Conservation (phyloP, 2,113 vertebrate species). For the Neoarius graeffei region DNA sequence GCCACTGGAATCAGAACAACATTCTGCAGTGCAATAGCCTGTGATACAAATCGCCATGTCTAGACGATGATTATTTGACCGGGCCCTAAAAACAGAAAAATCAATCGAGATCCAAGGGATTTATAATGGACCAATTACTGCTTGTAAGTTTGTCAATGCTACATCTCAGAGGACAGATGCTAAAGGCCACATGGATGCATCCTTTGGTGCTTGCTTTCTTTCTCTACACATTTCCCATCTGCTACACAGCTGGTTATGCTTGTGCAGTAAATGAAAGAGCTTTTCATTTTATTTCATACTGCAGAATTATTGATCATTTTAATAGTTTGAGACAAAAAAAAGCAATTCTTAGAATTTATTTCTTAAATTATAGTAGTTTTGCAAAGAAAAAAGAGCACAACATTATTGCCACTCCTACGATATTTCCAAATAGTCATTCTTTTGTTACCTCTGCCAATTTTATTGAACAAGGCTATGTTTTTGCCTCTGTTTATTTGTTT, state of each 20-base stretch:
- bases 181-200: constrained; percentile 57
- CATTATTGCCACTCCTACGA: not conserved
- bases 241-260: not conserved
- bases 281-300: not conserved
- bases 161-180: constrained; percentile 64
- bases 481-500: too few species aligned
- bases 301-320: not conserved
- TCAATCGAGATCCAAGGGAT: constrained; percentile 68
- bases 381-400: not conserved
- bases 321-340: not conserved
- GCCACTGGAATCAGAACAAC: constrained; percentile 56
- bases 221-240: not conserved
- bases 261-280: not conserved
- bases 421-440: not conserved
- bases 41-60: constrained; percentile 64
- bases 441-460: not conserved
- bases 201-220: constrained; percentile 15
- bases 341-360: not conserved
- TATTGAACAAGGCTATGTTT: too few species aligned
- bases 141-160: constrained; percentile 72
- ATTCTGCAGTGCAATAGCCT: constrained; percentile 44
- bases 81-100: constrained; percentile 66
- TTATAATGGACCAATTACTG: constrained; percentile 74
- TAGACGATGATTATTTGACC: constrained; percentile 67
- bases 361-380: not conserved